Evolutionary conservation across 2,888 invertebrate species (phyloP).

Genomic region (Gasteruption jaculator): DNA sequence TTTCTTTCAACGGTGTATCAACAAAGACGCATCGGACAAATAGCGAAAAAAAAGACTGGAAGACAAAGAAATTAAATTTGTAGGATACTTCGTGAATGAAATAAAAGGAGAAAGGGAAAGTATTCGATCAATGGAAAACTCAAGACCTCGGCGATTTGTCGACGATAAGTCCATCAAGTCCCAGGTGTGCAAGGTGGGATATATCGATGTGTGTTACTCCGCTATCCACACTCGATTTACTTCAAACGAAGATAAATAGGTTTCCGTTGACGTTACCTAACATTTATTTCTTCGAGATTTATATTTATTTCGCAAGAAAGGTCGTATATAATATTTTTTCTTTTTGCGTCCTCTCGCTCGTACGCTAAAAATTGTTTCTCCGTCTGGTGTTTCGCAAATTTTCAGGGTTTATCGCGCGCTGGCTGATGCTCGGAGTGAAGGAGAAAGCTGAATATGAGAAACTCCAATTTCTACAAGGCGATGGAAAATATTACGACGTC

Average conservation of each 20-base stretch:
- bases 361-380: no score
- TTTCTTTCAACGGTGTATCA: no score
- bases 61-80: constrained; percentile 7
- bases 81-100: constrained; percentile 17
- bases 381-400: no score
- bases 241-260: constrained; percentile 37
- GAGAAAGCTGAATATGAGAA: no score
- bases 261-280: constrained; percentile 23
- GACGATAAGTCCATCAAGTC: constrained; percentile 31
- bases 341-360: no score
- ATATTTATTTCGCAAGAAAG: no score
- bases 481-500: no score
- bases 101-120: constrained; percentile 11
- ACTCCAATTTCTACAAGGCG: no score
- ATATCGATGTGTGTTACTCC: constrained; percentile 23
- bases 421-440: no score
- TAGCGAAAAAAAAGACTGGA: not conserved
- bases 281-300: constrained; percentile 7
- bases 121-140: constrained; percentile 29
- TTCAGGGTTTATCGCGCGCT: no score
- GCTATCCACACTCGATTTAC: constrained; percentile 35
- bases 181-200: constrained; percentile 30
- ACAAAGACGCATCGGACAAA: constrained; percentile 1
- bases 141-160: constrained; percentile 29
- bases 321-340: no score